phyloP scores from a whole-genome alignment of 2,888 invertebrate species.

The Eulithis prunata region DNA sequence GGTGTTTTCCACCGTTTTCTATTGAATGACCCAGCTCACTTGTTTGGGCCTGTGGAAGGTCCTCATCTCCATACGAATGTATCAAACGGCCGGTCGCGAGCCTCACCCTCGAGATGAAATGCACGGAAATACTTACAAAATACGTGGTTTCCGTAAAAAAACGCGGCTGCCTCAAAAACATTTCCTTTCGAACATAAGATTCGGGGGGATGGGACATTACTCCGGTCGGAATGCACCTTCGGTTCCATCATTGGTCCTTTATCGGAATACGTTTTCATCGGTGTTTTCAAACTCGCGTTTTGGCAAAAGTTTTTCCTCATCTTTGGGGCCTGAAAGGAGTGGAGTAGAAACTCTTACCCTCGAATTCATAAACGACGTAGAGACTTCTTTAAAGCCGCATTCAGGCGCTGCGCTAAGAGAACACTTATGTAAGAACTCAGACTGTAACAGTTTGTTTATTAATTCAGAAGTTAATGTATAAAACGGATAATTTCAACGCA shows the following conservation, averaged over 20 bases:
- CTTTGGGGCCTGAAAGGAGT: not conserved
- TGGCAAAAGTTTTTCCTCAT: conserved; percentile 8
- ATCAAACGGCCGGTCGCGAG: conserved; percentile 28
- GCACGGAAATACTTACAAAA: conserved; percentile 31
- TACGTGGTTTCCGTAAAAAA: conserved; percentile 19
- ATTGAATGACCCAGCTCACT: conserved; percentile 5
- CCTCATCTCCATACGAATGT: conserved; percentile 41
- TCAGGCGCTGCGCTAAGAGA: no score
- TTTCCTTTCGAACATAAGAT: conserved; percentile 19
- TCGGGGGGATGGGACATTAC: conserved; percentile 23
- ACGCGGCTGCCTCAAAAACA: conserved; percentile 13
- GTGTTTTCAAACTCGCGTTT: conserved; percentile 15
- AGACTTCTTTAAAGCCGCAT: no score
- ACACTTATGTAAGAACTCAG: no score
- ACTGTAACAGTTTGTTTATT: no score
- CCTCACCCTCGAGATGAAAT: conserved; percentile 23
- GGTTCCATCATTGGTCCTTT: conserved; percentile 23
- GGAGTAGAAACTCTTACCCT: no score
- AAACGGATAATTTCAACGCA: no score
- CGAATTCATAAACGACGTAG: no score
- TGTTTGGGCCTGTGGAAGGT: not conserved
- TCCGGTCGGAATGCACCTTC: conserved; percentile 19
- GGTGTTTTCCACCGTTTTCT: no score
- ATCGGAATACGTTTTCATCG: conserved; percentile 21
- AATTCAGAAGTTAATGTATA: no score